A percentile compares a stretch with the other conserved stretches of the same genome.
Conservation (phyloP, 2,113 vertebrate species). For the Sitta europaea region DNA sequence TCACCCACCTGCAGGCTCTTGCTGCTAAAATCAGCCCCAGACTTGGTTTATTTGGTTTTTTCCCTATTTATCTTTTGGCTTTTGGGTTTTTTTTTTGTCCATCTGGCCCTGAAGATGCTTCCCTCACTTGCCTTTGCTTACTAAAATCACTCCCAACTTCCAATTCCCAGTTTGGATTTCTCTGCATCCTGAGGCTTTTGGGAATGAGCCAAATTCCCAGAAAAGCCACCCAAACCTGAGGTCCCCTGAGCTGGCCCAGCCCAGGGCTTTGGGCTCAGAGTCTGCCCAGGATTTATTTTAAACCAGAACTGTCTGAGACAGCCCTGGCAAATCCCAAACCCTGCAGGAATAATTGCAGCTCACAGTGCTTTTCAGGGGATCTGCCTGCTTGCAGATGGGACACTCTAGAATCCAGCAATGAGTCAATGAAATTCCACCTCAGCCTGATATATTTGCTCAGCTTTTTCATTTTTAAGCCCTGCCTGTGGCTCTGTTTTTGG, state of each 20-base stretch:
- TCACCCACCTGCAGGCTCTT: not conserved
- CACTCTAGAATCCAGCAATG: constrained; percentile 8
- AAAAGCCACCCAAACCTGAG: not conserved
- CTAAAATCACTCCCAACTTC: not conserved
- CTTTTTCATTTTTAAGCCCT: not conserved
- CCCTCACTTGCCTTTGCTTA: not conserved
- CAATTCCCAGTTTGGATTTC: not conserved
- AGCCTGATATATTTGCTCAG: constrained; percentile 51
- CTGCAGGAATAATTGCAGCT: constrained; percentile 42
- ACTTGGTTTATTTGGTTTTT: not conserved
- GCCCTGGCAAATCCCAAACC: constrained; percentile 5
- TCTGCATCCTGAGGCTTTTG: not conserved
- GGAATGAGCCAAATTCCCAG: not conserved
- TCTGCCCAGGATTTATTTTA: not conserved
- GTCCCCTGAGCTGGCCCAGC: not conserved
- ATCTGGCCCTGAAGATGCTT: not conserved
- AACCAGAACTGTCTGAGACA: constrained; percentile 2
- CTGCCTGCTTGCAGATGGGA: not conserved
- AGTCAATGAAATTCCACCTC: constrained; percentile 52
- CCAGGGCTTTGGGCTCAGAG: not conserved
- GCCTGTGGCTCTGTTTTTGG: not conserved
- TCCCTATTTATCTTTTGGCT: not conserved
- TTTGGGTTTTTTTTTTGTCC: not conserved
- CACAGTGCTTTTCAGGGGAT: too few species aligned
- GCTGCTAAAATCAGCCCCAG: not conserved